Evolutionary conservation across 2,797 vertebrate genomes (phyloP), one percentile per base, ranked within the genome.

Genomic region (Phalloptychus januarius): DNA sequence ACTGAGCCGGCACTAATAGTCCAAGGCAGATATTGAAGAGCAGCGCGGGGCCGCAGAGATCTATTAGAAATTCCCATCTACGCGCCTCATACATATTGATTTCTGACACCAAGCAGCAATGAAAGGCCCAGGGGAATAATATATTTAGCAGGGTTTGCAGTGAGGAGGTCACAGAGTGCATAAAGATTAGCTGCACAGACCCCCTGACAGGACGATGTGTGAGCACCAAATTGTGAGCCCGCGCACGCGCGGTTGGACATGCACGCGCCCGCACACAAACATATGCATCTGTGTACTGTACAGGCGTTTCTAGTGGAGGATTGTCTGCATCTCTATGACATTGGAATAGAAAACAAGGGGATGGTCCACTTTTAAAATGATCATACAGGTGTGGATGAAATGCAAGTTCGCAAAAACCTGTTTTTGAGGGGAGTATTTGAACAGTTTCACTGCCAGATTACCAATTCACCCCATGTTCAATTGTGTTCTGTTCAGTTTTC

Each of bases 61-160:
- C 97, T 98, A 98, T 99, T 98, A 98, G 97, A 98, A 98, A 98
- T 99, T 99, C 98, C 97, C 97, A 97, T 98, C 98, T 97, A 97
- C 96, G 96, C 96, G 96, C 97, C 97, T 98, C 98, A 98, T 99
- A 99, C 97, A 99, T 99, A 98, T 99, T 99, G 98, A 99, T 99
- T 99, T 97, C 97, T 99, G 98, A 98, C 98, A 99, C 98, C 97
- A 98, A 98, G 97, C 98, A 98, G 97, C 97, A 97, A 97, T 97
- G 97, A 97, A 97, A 98, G 97, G 96, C 97, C 97, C 97, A 95
- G 96, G 97, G 98, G 98, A 98, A 98, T 98, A 97, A 98, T 99
- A 98, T 98, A 98, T 98, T 99, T 99, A 99, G 98, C 98, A 97
- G 97, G 97, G 97, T 97, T 98, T 97, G 97, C 97, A 96, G 96